Evolutionary conservation across 2,113 vertebrate genomes (phyloP).

Genomic region (Ellobius talpinus): DNA sequence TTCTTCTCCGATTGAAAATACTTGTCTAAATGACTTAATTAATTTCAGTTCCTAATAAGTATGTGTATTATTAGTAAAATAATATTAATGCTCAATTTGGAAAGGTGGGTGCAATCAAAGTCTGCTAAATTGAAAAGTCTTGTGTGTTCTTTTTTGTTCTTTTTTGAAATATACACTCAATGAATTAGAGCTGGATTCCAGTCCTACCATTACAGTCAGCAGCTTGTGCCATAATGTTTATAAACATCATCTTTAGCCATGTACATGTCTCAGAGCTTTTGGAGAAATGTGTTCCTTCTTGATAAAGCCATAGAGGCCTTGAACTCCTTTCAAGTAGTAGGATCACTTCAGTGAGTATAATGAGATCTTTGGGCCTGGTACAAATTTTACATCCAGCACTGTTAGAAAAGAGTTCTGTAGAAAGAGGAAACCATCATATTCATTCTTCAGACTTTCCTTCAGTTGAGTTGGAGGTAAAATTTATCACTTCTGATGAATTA

Average conservation of each 20-base stretch:
- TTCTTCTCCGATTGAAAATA: not conserved
- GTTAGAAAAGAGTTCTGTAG: not conserved
- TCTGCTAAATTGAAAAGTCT: not conserved
- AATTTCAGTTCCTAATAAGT: not conserved
- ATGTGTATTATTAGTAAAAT: not conserved
- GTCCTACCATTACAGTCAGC: not conserved
- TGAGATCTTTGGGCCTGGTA: not conserved
- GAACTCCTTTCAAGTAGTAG: not conserved
- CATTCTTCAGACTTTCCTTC: not conserved
- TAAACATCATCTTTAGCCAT: not conserved
- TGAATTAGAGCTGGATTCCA: not conserved
- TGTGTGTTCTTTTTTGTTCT: too few relatives aligned
- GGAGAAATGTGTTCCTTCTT: not conserved
- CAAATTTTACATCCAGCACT: not conserved
- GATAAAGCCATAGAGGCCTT: not conserved
- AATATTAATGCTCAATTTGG: not conserved
- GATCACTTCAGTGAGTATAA: not conserved
- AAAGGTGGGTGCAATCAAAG: not conserved
- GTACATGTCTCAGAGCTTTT: not conserved
- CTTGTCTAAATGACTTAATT: not conserved
- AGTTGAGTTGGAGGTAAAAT: not conserved
- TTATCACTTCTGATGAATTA: slow-evolving; percentile 25
- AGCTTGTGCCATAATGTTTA: not conserved
- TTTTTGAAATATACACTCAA: slow-evolving; percentile 38
- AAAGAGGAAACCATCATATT: slow-evolving; percentile 4